A percentile compares a stretch with the other conserved stretches of the same genome.
These are phyloP conservation scores for Craseonycteris thonglongyai DNA, from an alignment of 2,113 vertebrate genomes.

Conservation along the genomic window DNA sequence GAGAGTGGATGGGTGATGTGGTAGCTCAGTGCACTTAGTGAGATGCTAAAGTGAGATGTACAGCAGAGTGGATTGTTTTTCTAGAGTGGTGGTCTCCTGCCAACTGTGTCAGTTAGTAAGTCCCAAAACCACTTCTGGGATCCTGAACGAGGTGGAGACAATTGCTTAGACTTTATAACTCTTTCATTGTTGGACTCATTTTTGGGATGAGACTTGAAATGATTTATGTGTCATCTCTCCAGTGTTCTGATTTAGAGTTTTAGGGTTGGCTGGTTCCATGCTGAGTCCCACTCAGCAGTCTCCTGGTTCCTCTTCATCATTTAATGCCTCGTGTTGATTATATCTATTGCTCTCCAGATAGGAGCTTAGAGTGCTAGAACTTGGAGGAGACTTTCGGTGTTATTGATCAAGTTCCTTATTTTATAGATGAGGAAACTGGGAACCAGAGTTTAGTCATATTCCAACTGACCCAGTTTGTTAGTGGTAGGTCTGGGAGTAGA, in stretches of 20 bases:
- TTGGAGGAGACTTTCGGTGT: background rate
- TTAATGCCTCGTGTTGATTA: background rate
- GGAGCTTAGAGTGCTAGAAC: background rate
- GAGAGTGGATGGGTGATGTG: background rate
- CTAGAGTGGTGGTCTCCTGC: background rate
- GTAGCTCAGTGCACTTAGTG: background rate
- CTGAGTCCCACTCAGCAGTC: background rate
- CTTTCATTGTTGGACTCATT: background rate
- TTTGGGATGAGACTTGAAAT: background rate
- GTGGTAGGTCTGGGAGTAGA: background rate
- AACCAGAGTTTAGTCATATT: background rate
- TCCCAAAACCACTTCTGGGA: background rate
- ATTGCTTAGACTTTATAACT: background rate
- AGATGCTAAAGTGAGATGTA: background rate
- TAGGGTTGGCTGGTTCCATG: background rate
- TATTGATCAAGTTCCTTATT: background rate
- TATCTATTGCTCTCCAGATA: background rate
- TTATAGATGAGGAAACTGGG: background rate
- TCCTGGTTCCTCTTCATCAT: no score
- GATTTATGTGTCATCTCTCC: background rate
- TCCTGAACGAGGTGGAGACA: background rate
- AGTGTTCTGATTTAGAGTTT: background rate
- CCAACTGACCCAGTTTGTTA: background rate
- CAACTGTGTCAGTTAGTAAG: background rate
- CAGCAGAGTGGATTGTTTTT: background rate